phyloP scores from a whole-genome alignment of 2,888 invertebrate genomes.

The Homarus gammarus region DNA sequence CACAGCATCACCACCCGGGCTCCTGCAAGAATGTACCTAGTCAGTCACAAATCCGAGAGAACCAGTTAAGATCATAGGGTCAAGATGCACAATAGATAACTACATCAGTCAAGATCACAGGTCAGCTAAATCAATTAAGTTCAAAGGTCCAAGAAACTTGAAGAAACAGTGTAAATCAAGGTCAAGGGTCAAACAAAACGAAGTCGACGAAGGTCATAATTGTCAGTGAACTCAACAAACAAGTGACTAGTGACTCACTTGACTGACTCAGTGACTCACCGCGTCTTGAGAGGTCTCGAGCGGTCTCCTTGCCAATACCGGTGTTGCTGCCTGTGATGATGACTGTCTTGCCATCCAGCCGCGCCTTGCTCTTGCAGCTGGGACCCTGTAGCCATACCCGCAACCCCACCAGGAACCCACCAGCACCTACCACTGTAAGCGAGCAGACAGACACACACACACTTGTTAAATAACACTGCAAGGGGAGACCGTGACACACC shows the following conservation, averaged over 20 bases:
- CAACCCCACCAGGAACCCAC: slow-evolving; percentile 32
- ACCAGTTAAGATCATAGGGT: no score
- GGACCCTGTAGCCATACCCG: slow-evolving; percentile 65
- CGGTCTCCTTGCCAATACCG: slow-evolving; percentile 75
- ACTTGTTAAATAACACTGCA: no score
- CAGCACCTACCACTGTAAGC: slow-evolving; percentile 49
- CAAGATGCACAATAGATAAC: no score
- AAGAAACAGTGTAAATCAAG: no score
- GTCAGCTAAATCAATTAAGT: no score
- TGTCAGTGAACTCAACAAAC: background rate
- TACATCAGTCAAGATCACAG: no score
- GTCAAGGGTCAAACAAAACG: background rate
- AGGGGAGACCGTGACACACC: no score
- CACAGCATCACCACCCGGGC: slow-evolving; percentile 93
- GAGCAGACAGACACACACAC: background rate
- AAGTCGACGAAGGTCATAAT: background rate
- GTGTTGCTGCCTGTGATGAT: slow-evolving; percentile 75
- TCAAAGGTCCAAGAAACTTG: no score
- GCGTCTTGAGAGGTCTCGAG: slow-evolving; percentile 63
- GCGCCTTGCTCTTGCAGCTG: slow-evolving; percentile 59
- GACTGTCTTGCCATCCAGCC: slow-evolving; percentile 71
- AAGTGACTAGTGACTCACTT: no score
- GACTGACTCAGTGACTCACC: slow-evolving; percentile 34
- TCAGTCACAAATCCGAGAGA: no score
- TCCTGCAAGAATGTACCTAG: slow-evolving; percentile 81